Base-by-base conservation (phyloP, 2,797 vertebrate species). In the Tapera naevia region DNA sequence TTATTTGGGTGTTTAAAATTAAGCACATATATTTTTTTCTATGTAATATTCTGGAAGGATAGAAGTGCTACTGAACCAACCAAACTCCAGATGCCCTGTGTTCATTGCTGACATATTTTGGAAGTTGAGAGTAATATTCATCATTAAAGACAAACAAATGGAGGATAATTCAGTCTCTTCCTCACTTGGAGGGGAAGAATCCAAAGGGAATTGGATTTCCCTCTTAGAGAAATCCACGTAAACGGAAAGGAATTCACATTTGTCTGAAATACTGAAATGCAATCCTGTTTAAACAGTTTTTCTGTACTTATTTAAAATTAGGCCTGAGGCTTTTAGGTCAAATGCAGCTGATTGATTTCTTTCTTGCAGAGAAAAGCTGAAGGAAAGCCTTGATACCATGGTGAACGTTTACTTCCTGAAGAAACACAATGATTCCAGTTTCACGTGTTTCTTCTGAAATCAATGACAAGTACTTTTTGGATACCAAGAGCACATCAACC, bases 61-160 rank as follows among this genome's bases (percentile, higher is more conserved):
- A 23, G n/a, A 85, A 76, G 12, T 33, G 67, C 33, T 57, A 74
- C 50, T 51, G 46, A 86, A 78, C 56, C 21, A 67, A n/a, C n/a
- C n/a, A n/a, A 67, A 37, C 6, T 80, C 45, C 93, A 94, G 72
- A 80, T 91, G 65, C 69, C 60, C 79, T 65, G 21, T 91, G 89
- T 88, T 89, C 82, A 46, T 67, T 88, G 69, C 87, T 88, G 91
- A 92, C 87, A 89, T 91, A 86, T 65, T 89, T 92, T 93, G 69
- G 79, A 86, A 83, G 69, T 80, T 74, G 80, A 86, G 50, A 92
- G 65, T 39, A 91, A 74, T 88, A 83, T 86, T 88, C 70, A 4
- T 93, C 93, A 95, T 72, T 85, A 92, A 93, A 95, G 75, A 54
- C 57, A 95, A 94, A 89, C 61, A 94, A 95, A 94, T 8, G n/a